These are phyloP conservation scores for Alexandromys fortis DNA, from an alignment of 2,113 vertebrate genomes.

Conservation along the genomic window DNA sequence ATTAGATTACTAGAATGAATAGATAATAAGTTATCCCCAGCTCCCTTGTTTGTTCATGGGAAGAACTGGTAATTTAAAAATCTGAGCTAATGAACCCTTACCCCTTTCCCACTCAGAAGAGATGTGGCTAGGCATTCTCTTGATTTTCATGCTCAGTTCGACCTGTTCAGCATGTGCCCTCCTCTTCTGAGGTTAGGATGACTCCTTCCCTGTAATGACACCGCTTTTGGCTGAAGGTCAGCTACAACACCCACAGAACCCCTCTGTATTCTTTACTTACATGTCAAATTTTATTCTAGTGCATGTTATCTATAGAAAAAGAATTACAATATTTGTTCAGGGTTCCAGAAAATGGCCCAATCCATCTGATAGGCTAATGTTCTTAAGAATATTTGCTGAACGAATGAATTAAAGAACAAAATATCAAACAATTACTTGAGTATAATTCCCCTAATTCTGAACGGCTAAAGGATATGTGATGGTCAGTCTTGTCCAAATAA, in stretches of 20 bases:
- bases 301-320: neutral
- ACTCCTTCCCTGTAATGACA: neutral
- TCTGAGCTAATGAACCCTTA: neutral
- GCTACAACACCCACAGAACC: neutral
- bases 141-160: neutral
- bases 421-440: neutral
- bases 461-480: neutral
- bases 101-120: neutral
- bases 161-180: neutral
- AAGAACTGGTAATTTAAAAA: neutral
- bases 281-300: neutral
- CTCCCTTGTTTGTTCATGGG: neutral
- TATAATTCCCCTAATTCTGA: neutral
- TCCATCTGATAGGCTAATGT: neutral
- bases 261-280: neutral
- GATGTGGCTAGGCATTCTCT: neutral
- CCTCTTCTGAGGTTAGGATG: neutral
- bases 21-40: neutral
- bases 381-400: slow-evolving; percentile 21
- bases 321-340: neutral
- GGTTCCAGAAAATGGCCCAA: neutral
- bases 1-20: neutral
- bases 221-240: neutral
- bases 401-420: neutral
- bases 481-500: neutral